Evolutionary conservation across 2,113 vertebrate species (phyloP), one percentile per base, ranked within the genome.

Genomic region (Sminthopsis crassicaudata): DNA sequence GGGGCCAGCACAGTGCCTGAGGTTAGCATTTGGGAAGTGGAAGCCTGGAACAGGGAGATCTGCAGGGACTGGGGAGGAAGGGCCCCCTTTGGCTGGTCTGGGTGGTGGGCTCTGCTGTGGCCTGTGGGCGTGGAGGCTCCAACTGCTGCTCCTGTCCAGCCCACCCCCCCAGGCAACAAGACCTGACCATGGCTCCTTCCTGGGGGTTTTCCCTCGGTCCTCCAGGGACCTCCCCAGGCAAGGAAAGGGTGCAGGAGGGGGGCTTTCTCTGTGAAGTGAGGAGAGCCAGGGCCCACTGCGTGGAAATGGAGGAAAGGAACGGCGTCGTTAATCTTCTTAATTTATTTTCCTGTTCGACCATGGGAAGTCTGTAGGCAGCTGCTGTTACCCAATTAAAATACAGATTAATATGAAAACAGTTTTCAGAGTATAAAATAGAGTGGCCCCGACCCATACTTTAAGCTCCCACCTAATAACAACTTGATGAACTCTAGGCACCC

Each of bases 401-500:
- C 91, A 98, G 97, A 98, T 98, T 98, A 98, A 98, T 98, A 98
- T 97, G 97, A 98, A 98, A 98, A 95, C 97, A 97, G 96, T 98
- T 98, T 98, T 98, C 98, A 96, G 97, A 98, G 98, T 98, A 97
- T 96, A 96, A 98, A 97, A 97, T 98, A 96, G 97, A 98, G 96
- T 98, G 95, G 96, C 96, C 98, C 93, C 97, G 93, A 98, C 95
- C 97, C 92, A 94, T 94, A 97, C 97, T 98, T 98, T 98, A 98
- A 98, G 98, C 98, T 98, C 98, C 97, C 67, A 97, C 96, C 97
- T 99, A 97, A 96, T 98, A 98, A 98, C 97, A 97, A 97, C 97
- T 98, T 99, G 98, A 98, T 99, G 98, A 99, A 99, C 98, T 99
- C 98, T 95, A 98, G 98, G 98, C 98, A 98, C 97, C 97, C 95